Evolutionary conservation across 2,888 invertebrate genomes (phyloP).

Genomic region (Acrobasis suavella): DNA sequence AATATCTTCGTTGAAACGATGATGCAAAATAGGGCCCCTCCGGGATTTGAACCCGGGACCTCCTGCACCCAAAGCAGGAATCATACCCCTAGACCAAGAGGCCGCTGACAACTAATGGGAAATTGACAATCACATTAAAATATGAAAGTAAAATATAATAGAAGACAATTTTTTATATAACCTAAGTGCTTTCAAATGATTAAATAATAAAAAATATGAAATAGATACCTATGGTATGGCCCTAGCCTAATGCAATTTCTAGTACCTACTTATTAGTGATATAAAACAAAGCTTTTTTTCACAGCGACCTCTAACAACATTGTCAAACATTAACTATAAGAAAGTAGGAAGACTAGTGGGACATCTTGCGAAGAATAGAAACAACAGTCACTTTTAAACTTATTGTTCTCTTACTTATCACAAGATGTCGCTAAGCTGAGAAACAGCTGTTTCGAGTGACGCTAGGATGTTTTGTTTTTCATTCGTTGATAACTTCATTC

Average conservation of each 20-base stretch:
- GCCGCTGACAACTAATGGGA: constrained; percentile 50
- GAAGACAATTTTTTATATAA: too few species aligned
- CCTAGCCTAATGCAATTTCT: too few species aligned
- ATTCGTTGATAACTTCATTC: constrained; percentile 60
- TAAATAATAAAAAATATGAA: too few species aligned
- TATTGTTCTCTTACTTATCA: neutral
- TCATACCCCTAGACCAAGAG: constrained; percentile 88
- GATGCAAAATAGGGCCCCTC: constrained; percentile 80
- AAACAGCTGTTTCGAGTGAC: constrained; percentile 63
- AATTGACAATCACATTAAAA: constrained; percentile 20
- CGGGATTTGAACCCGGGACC: constrained; percentile 89
- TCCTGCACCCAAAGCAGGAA: constrained; percentile 88
- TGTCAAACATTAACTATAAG: neutral
- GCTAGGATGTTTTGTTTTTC: constrained; percentile 53
- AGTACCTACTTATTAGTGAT: too few species aligned
- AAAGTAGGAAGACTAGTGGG: neutral
- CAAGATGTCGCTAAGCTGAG: constrained; percentile 37
- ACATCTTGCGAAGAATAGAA: neutral
- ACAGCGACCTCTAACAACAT: neutral
- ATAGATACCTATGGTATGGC: too few species aligned
- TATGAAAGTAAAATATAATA: too few species aligned
- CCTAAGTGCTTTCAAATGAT: too few species aligned
- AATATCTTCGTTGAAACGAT: neutral
- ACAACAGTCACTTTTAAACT: neutral
- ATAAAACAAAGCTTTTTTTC: neutral